Evolutionary conservation across 2,113 vertebrate genomes (phyloP).

Genomic region (Scomber japonicus): DNA sequence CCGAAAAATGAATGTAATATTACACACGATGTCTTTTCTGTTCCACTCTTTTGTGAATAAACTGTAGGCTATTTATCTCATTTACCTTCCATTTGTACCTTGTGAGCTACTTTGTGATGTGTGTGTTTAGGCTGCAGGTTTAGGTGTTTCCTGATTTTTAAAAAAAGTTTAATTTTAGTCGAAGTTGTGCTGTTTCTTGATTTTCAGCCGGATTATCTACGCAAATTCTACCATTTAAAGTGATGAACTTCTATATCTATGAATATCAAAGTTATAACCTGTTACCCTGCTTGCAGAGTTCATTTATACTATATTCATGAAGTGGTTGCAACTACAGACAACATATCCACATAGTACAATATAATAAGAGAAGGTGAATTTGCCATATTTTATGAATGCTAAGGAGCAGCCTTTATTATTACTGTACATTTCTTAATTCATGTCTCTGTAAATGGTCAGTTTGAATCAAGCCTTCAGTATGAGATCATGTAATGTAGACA

Average conservation of each 20-base stretch:
- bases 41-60: neutral
- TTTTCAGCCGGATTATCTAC: neutral
- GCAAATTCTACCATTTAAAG: neutral
- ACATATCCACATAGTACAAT: rapidly evolving
- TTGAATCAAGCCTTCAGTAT: neutral
- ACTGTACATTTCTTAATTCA: neutral
- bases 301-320: neutral
- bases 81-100: neutral
- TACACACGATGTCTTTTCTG: neutral
- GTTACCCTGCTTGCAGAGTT: neutral
- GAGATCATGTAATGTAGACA: neutral
- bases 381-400: neutral
- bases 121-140: no score
- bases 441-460: neutral
- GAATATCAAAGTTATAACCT: neutral
- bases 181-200: neutral
- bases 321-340: neutral
- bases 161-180: neutral
- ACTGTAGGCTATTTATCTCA: neutral
- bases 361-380: neutral
- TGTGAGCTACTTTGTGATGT: no score
- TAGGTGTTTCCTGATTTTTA: neutral
- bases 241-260: neutral
- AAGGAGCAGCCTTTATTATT: neutral
- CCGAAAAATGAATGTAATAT: neutral